Percentiles rank a stretch among this genome's conserved stretches.
Evolutionary conservation across 2,113 vertebrate species (phyloP).

Genomic region (human): DNA sequence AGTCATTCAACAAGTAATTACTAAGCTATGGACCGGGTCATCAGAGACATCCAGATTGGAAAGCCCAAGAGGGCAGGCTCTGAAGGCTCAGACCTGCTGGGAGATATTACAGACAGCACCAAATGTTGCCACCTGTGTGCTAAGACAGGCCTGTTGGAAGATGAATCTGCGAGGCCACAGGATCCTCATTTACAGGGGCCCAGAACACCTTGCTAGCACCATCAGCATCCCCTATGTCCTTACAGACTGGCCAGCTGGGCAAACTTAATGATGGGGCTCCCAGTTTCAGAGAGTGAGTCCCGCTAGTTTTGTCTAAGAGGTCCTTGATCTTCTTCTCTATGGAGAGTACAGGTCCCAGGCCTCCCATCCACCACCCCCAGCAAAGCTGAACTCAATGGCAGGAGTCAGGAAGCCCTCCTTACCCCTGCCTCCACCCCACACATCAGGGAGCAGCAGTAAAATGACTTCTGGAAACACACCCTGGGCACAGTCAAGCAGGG

Average conservation of each 20-base stretch:
- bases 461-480: neutral
- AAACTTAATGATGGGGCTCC: neutral
- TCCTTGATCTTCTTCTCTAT: neutral
- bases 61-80: neutral
- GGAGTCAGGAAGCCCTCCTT: neutral
- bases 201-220: neutral
- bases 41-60: neutral
- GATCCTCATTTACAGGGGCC: neutral
- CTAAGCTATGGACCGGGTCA: neutral
- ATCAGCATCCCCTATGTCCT: neutral
- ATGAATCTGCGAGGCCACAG: neutral
- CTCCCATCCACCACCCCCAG: neutral
- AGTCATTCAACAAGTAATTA: neutral
- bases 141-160: neutral
- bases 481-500: neutral
- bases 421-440: neutral
- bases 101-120: neutral
- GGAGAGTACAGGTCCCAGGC: no score
- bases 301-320: neutral
- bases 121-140: accelerated
- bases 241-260: neutral
- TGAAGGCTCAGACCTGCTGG: neutral
- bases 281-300: neutral
- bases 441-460: neutral
- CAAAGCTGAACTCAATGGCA: neutral